Evolutionary conservation across 2,113 vertebrate genomes (phyloP).

Genomic region (Psophia crepitans): DNA sequence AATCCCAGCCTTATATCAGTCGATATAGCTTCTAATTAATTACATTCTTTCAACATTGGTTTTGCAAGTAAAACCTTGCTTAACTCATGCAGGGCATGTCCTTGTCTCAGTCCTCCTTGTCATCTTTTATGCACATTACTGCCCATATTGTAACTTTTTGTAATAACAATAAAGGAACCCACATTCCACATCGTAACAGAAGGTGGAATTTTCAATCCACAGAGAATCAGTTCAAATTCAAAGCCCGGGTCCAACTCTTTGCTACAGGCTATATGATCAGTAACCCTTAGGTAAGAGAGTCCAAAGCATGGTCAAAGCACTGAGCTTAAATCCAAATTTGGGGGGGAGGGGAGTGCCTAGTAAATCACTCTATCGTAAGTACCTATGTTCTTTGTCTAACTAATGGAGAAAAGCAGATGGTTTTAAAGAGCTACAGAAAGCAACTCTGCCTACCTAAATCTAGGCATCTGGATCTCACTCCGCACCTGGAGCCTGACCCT

Average conservation of each 20-base stretch:
- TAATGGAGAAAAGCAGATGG: not conserved
- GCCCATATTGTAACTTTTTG: not conserved
- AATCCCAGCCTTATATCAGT: not conserved
- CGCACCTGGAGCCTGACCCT: not conserved
- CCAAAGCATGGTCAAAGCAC: not conserved
- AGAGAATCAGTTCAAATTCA: not conserved
- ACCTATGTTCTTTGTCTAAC: not conserved
- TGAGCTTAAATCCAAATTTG: not conserved
- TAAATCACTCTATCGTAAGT: not conserved
- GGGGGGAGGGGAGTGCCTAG: not conserved
- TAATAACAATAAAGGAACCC: not conserved
- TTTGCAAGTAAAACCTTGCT: not conserved
- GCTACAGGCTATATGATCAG: not conserved
- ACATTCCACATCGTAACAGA: not conserved
- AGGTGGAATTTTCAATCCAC: not conserved
- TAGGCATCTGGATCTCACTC: not conserved
- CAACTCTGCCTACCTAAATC: not conserved
- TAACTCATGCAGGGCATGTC: not conserved
- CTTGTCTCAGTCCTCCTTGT: constrained; percentile 31
- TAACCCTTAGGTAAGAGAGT: not conserved
- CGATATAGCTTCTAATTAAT: not conserved
- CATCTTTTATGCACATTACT: not conserved
- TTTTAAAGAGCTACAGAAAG: not conserved
- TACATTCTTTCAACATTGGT: not conserved
- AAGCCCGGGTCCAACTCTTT: not conserved